phyloP scores from a whole-genome alignment of 1,140 invertebrate species.

The Protaetia brevitarsis region DNA sequence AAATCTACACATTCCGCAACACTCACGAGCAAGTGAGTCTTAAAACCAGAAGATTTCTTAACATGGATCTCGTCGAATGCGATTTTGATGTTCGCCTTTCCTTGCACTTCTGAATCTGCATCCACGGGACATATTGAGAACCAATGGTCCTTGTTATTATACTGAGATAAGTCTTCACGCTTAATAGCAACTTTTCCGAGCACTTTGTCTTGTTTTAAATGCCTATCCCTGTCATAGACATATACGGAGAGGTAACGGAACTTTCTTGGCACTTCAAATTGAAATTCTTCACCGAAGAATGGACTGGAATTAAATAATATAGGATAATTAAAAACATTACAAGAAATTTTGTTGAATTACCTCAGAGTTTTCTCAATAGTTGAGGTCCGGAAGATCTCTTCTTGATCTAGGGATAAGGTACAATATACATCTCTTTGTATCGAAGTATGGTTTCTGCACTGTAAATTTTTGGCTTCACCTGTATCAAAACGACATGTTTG shows the following conservation, averaged over 20 bases:
- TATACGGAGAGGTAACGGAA: constrained; percentile 86
- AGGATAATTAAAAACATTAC: neutral
- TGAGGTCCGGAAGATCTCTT: constrained; percentile 85
- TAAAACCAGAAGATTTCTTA: constrained; percentile 26
- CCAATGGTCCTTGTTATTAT: constrained; percentile 90
- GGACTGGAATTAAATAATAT: constrained; percentile 60
- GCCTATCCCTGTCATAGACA: constrained; percentile 76
- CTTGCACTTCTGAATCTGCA: constrained; percentile 85
- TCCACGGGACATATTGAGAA: constrained; percentile 81
- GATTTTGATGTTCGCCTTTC: constrained; percentile 74
- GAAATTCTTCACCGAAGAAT: constrained; percentile 90
- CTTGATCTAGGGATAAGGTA: constrained; percentile 81
- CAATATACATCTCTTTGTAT: constrained; percentile 78
- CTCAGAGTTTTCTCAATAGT: constrained; percentile 80
- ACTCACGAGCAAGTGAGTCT: constrained; percentile 54
- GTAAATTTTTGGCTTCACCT: constrained; percentile 89
- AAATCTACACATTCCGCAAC: constrained; percentile 84
- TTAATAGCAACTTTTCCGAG: constrained; percentile 87
- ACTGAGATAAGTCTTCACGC: constrained; percentile 77
- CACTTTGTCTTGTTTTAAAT: constrained; percentile 80
- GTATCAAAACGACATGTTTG: constrained; percentile 32
- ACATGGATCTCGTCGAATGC: constrained; percentile 51
- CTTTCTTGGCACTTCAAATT: constrained; percentile 84
- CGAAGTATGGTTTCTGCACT: constrained; percentile 73
- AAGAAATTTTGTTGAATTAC: constrained; percentile 45